phyloP scores from a whole-genome alignment of 2,797 vertebrate genomes.

The Phrynocephalus guinanensis region DNA sequence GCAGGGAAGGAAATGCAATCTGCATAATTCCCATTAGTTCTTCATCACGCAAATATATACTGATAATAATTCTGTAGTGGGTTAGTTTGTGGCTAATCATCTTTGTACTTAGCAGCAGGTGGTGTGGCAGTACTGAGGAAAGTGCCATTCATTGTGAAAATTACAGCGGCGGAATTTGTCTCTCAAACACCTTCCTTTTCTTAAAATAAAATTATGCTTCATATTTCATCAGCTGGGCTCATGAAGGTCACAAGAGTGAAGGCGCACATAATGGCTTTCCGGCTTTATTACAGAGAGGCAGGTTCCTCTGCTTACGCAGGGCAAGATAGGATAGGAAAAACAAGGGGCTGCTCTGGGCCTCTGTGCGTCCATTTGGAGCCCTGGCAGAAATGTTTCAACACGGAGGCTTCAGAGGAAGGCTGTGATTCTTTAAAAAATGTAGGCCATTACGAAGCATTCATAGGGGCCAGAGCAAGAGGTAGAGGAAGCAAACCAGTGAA shows the following conservation, averaged over 20 bases:
- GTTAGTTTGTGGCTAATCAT: constrained; percentile 73
- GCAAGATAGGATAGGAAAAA: not conserved
- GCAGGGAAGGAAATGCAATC: constrained; percentile 72
- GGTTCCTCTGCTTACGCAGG: not conserved
- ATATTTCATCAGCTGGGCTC: constrained; percentile 57
- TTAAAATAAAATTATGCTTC: constrained; percentile 57
- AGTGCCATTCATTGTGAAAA: constrained; percentile 63
- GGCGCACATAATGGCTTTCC: constrained; percentile 23
- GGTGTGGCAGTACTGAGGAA: constrained; percentile 55
- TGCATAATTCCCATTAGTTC: constrained; percentile 76
- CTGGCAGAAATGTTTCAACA: no score
- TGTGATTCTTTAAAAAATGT: no score
- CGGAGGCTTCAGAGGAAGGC: not conserved
- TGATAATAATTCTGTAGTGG: constrained; percentile 65
- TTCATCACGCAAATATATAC: constrained; percentile 68
- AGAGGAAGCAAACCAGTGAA: no score
- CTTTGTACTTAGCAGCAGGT: constrained; percentile 74
- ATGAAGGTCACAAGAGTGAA: constrained; percentile 36
- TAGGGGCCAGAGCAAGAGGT: no score
- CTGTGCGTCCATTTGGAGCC: no score
- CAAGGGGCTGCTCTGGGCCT: not conserved
- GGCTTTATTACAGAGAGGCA: constrained; percentile 41
- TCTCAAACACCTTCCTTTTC: constrained; percentile 50
- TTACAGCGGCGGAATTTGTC: constrained; percentile 60
- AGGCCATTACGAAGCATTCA: no score